Conservation (phyloP, 2,113 vertebrate genomes). For the Hydrolagus affinis region DNA sequence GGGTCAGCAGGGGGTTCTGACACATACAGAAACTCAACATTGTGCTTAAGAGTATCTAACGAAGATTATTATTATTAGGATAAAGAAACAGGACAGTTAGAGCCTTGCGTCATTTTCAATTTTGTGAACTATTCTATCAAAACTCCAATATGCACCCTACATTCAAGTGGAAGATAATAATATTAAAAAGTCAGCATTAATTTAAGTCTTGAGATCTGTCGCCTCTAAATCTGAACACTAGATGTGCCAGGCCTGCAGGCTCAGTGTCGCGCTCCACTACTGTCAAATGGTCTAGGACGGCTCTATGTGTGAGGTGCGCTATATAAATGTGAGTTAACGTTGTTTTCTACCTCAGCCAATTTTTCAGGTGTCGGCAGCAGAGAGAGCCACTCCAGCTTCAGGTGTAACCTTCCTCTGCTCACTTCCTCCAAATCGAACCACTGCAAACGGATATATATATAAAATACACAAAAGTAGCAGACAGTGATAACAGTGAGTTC, state of each 20-base stretch:
- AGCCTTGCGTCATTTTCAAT: no score
- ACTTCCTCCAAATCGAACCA: slow-evolving; percentile 85
- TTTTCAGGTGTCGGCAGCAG: slow-evolving; percentile 64
- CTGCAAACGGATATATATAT: slow-evolving; percentile 47
- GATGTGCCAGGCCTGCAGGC: background rate
- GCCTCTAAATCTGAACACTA: background rate
- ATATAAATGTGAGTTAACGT: no score
- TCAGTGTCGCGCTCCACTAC: no score
- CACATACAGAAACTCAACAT: no score
- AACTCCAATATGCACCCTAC: no score
- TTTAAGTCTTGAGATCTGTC: background rate
- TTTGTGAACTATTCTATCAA: no score
- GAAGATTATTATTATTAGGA: no score
- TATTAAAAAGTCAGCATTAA: background rate
- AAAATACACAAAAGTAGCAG: background rate
- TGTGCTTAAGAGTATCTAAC: no score
- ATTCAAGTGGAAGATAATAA: background rate
- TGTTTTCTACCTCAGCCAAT: slow-evolving; percentile 70
- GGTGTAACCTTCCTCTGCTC: slow-evolving; percentile 73
- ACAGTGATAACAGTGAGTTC: background rate
- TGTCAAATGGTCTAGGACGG: no score
- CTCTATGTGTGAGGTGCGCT: no score
- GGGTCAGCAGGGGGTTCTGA: background rate
- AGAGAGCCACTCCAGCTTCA: slow-evolving; percentile 84
- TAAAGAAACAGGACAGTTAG: no score